These are phyloP conservation scores for Girardinus metallicus DNA, from an alignment of 2,797 vertebrate genomes.

Conservation along the genomic window DNA sequence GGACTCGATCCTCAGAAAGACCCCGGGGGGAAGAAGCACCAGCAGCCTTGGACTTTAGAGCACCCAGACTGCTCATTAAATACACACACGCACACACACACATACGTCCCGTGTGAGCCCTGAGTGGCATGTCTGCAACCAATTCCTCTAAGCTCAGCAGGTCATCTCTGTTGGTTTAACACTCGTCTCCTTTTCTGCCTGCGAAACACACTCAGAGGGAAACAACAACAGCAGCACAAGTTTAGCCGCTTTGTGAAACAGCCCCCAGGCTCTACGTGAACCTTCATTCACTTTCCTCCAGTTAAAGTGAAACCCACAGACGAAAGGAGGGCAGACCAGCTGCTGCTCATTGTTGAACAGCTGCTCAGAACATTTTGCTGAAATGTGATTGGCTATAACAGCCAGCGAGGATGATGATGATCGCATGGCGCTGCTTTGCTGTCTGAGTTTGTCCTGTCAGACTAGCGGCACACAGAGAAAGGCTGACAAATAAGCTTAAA, in stretches of 20 bases:
- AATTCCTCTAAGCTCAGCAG: slow-evolving; percentile 35
- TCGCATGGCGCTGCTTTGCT: slow-evolving; percentile 17
- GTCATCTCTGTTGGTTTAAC: slow-evolving; percentile 45
- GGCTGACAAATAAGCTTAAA: background rate
- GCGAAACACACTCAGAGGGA: background rate
- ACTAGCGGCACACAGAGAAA: background rate
- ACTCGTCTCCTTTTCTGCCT: background rate
- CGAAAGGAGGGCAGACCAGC: background rate
- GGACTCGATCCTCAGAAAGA: slow-evolving; percentile 21
- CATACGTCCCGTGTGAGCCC: slow-evolving; percentile 26
- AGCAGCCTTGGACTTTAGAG: background rate
- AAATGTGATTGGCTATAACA: slow-evolving; percentile 14
- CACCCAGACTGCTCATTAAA: slow-evolving; percentile 26
- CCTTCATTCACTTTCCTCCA: slow-evolving; percentile 17
- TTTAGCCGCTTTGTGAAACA: background rate
- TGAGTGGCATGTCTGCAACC: slow-evolving; percentile 33
- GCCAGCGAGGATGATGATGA: slow-evolving; percentile 3
- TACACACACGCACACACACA: slow-evolving; percentile 1
- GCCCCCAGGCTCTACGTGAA: slow-evolving; percentile 11
- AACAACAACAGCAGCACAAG: background rate
- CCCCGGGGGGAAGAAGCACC: slow-evolving; percentile 17
- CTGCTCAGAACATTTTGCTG: slow-evolving; percentile 14
- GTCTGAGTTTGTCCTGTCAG: slow-evolving; percentile 14
- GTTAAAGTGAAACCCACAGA: slow-evolving; percentile 13
- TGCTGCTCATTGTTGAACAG: slow-evolving; percentile 28